Percentiles rank a stretch among this genome's conserved stretches.
Conservation (phyloP, 2,888 invertebrate species). For the Coleophora flavipennella region DNA sequence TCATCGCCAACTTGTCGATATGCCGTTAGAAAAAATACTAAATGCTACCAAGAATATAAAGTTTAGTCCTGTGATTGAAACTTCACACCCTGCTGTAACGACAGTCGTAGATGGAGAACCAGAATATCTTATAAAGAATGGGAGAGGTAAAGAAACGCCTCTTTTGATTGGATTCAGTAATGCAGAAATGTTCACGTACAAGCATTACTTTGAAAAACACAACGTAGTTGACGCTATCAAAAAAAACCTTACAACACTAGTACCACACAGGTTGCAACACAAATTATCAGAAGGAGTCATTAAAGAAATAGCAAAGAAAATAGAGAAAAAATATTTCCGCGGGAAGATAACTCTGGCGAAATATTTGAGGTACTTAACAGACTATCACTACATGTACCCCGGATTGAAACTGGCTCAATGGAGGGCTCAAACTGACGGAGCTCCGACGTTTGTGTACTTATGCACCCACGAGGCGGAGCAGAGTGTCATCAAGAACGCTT, state of each 20-base stretch:
- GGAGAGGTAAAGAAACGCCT: constrained; percentile 40
- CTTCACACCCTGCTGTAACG: constrained; percentile 35
- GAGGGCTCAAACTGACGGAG: constrained; percentile 19
- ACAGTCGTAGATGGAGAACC: constrained; percentile 48
- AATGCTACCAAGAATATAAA: constrained; percentile 30
- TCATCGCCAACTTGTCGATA: constrained; percentile 30
- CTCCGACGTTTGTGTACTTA: constrained; percentile 50
- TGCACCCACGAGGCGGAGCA: constrained; percentile 51
- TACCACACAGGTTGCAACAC: not conserved
- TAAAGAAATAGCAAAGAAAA: not conserved
- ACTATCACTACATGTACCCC: constrained; percentile 21
- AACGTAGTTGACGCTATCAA: not conserved
- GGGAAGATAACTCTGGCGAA: constrained; percentile 14
- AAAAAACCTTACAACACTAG: not conserved
- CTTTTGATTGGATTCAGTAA: constrained; percentile 45
- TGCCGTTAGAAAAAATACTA: constrained; percentile 38
- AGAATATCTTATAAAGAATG: constrained; percentile 34
- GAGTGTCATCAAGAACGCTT: constrained; percentile 38
- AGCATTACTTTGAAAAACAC: not conserved
- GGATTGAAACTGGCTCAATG: constrained; percentile 21
- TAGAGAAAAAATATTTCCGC: constrained; percentile 17
- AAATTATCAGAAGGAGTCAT: not conserved
- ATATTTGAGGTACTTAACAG: constrained; percentile 14
- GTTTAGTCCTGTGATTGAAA: constrained; percentile 50
- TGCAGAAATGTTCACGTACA: constrained; percentile 22